Conservation (phyloP, 2,797 vertebrate genomes). For the Myotis planiceps region DNA sequence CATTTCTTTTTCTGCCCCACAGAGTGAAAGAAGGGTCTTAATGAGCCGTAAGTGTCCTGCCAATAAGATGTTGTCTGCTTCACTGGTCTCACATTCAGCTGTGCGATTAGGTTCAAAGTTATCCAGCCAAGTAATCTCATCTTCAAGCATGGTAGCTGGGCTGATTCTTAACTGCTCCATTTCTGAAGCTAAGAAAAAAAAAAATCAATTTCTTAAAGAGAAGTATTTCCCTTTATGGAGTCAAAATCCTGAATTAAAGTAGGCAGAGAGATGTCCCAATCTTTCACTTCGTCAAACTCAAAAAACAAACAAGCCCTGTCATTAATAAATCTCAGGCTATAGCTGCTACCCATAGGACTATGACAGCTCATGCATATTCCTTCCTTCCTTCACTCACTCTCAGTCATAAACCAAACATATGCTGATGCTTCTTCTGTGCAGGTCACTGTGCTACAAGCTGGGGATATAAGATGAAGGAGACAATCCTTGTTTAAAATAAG, state of each 20-base stretch:
- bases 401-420: not conserved
- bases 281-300: not conserved
- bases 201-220: conserved; percentile 1
- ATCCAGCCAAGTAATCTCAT: conserved; percentile 99
- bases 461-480: not conserved
- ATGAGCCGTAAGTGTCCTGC: conserved; percentile 98
- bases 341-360: not conserved
- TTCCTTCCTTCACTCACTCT: not conserved
- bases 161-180: conserved; percentile 97
- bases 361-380: not conserved
- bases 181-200: conserved; percentile 91
- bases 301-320: not conserved
- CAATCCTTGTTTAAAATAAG: not conserved
- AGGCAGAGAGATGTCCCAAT: not conserved
- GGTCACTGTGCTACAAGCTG: not conserved
- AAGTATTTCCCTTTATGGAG: not conserved
- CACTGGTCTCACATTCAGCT: conserved; percentile 97
- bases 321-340: not conserved
- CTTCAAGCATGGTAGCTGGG: conserved; percentile 96
- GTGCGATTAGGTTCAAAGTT: conserved; percentile 99
- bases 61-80: conserved; percentile 97
- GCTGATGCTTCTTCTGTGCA: not conserved
- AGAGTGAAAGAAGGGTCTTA: conserved; percentile 97
- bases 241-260: conserved; percentile 25
- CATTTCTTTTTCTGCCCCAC: conserved; percentile 97